A percentile compares a stretch with the other conserved stretches of the same genome.
Evolutionary conservation across 2,113 vertebrate genomes (phyloP).

Genomic region (Oxygymnocypris stewartii): DNA sequence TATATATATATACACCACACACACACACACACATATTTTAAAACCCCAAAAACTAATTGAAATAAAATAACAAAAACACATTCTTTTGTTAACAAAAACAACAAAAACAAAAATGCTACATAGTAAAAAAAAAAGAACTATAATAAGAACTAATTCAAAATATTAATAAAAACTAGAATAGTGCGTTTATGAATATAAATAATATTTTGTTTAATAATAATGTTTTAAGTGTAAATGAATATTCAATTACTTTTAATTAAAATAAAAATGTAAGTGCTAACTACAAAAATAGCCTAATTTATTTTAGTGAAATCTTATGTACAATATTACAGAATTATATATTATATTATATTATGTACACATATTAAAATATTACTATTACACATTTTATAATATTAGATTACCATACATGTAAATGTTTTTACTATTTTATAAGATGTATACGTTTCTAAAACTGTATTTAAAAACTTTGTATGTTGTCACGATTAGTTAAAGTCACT

Average conservation of each 20-base stretch:
- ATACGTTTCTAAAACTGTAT: neutral
- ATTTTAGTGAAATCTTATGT: neutral
- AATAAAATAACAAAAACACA: too few species aligned
- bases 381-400: neutral
- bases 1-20: too few species aligned
- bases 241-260: neutral
- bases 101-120: too few species aligned
- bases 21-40: too few species aligned
- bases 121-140: too few species aligned
- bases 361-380: neutral
- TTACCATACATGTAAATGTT: neutral
- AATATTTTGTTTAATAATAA: neutral
- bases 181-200: neutral
- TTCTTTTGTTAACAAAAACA: too few species aligned
- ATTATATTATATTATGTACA: neutral
- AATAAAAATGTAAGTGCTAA: neutral
- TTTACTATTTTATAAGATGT: too few species aligned
- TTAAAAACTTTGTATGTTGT: neutral
- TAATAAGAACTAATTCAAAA: too few species aligned
- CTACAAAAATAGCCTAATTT: too few species aligned
- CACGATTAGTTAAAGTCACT: neutral
- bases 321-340: neutral
- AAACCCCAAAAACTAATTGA: too few species aligned
- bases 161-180: neutral
- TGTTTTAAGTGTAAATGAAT: neutral